Evolutionary conservation across 30 jellyfish, hydroid and myxozoan genomes (phyloP).

Genomic region (Aurelia aurita): DNA sequence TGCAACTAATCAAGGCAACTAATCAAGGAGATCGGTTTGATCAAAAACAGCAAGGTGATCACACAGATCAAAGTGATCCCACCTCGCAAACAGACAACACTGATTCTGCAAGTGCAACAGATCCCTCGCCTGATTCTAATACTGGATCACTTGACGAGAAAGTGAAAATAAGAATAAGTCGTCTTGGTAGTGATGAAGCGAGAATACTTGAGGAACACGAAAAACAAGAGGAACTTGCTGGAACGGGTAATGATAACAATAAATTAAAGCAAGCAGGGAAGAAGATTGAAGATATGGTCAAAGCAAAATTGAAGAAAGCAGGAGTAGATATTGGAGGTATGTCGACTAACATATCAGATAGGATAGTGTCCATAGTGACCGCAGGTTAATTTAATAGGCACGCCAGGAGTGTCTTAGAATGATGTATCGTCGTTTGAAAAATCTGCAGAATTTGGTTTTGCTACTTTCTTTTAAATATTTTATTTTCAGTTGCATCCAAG

Average conservation of each 20-base stretch:
- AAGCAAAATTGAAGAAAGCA: slow-evolving; percentile 77
- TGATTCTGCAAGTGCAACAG: not conserved
- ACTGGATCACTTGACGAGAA: slow-evolving; percentile 1
- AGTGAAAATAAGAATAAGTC: slow-evolving; percentile 30
- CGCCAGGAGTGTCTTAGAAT: no score
- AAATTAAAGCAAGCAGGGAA: slow-evolving; percentile 67
- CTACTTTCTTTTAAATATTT: no score
- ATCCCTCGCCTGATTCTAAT: not conserved
- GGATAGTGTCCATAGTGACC: no score
- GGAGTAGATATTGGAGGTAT: slow-evolving; percentile 85
- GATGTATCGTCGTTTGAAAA: no score
- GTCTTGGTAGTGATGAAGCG: slow-evolving; percentile 56
- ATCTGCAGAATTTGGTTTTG: no score
- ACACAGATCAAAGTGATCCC: not conserved
- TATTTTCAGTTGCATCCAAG: no score
- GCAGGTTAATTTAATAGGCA: no score
- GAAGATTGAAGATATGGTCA: slow-evolving; percentile 80
- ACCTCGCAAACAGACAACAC: not conserved
- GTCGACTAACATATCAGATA: not conserved
- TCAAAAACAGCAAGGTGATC: not conserved
- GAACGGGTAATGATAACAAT: slow-evolving; percentile 5
- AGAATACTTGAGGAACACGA: slow-evolving; percentile 52
- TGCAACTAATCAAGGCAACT: not conserved
- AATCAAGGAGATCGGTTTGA: not conserved
- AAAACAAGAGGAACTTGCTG: slow-evolving; percentile 54